Evolutionary conservation across 2,888 invertebrate genomes (phyloP).

Genomic region (Drosophila setosimentum): DNA sequence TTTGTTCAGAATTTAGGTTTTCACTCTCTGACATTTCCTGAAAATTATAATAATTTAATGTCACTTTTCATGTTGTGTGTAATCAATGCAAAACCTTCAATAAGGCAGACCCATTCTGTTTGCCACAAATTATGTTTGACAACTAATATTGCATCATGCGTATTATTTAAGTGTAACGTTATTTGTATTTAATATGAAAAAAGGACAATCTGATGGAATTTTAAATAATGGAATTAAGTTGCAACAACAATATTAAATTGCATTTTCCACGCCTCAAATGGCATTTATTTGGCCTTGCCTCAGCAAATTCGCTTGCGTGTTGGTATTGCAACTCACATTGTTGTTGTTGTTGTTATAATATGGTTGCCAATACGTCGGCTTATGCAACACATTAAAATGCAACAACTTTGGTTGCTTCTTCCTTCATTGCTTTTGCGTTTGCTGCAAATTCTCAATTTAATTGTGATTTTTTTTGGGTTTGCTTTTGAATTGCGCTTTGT

Average conservation of each 20-base stretch:
- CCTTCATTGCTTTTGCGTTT: constrained; percentile 25
- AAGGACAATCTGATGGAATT: background rate
- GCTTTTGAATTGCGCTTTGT: constrained; percentile 39
- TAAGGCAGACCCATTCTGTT: background rate
- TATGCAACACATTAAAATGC: constrained; percentile 60
- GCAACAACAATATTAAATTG: constrained; percentile 25
- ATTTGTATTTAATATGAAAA: no score
- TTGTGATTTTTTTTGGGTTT: constrained; percentile 3
- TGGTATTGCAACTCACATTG: constrained; percentile 15
- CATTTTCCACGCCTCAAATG: background rate
- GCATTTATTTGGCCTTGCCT: constrained; percentile 8
- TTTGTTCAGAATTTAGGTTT: background rate
- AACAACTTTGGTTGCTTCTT: constrained; percentile 39
- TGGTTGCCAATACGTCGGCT: constrained; percentile 37
- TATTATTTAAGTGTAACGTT: background rate
- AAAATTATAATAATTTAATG: background rate
- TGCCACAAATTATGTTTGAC: background rate
- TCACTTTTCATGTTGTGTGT: background rate
- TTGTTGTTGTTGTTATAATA: constrained; percentile 18
- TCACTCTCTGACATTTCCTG: background rate
- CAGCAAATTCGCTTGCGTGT: constrained; percentile 50
- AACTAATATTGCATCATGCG: background rate
- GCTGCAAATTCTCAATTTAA: constrained; percentile 37
- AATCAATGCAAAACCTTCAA: background rate
- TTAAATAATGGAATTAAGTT: constrained; percentile 25